phyloP scores from a whole-genome alignment of 2,113 vertebrate species.

The Candoia aspera region DNA sequence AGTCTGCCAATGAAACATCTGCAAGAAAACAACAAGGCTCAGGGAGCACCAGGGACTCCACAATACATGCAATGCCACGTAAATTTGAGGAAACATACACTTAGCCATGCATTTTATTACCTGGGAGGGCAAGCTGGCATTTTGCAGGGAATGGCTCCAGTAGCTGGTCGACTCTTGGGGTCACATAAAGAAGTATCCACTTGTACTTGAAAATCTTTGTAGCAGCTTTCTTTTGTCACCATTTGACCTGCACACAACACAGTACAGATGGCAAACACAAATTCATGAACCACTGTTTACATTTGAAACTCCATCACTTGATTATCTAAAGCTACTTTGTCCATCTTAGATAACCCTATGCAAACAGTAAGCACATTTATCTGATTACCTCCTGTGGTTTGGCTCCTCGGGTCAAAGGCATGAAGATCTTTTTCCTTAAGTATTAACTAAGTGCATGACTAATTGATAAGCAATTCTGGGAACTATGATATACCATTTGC shows the following conservation, averaged over 20 bases:
- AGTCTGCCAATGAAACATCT: too few relatives aligned
- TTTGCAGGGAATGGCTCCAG: conserved; percentile 77
- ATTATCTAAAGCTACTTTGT: neutral
- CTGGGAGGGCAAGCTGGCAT: conserved; percentile 83
- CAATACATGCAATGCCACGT: neutral
- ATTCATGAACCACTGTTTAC: neutral
- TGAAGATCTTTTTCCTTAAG: neutral
- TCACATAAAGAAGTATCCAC: conserved; percentile 84
- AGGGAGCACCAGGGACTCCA: too few relatives aligned
- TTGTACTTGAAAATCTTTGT: conserved; percentile 78
- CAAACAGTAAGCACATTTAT: neutral
- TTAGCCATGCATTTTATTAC: conserved; percentile 58
- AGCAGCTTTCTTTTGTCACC: conserved; percentile 80
- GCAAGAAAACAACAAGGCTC: too few relatives aligned
- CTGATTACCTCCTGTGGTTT: neutral
- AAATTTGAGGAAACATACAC: neutral
- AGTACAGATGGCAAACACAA: neutral
- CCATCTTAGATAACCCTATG: neutral
- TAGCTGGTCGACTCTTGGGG: conserved; percentile 72
- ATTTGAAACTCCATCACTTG: neutral
- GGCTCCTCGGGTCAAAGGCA: neutral
- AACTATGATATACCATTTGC: neutral
- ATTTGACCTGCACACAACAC: conserved; percentile 75
- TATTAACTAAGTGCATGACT: neutral
- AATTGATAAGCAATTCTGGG: neutral